Evolutionary conservation across 2,797 vertebrate species (phyloP).

Genomic region (Eutrigla gurnardus): DNA sequence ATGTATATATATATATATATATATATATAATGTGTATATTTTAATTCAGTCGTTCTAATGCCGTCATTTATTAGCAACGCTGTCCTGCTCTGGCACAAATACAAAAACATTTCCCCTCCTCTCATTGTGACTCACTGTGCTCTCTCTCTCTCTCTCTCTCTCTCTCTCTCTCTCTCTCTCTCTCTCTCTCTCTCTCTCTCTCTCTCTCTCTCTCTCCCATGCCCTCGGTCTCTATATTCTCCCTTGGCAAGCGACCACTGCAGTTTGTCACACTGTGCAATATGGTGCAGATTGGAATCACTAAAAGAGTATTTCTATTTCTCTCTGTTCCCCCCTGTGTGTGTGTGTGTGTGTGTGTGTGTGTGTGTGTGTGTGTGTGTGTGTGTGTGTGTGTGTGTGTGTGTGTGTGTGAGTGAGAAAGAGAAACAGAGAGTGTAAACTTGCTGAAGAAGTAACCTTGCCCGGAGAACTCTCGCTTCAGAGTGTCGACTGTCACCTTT

Average conservation of each 20-base stretch:
- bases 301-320: constrained; percentile 44
- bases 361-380: constrained; percentile 11
- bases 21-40: constrained; percentile 17
- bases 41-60: constrained; percentile 44
- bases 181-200: constrained; percentile 13
- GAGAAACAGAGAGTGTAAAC: constrained; percentile 10
- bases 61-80: constrained; percentile 43
- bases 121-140: constrained; percentile 18
- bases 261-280: constrained; percentile 63
- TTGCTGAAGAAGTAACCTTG: constrained; percentile 61
- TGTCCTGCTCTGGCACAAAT: constrained; percentile 46
- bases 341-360: not conserved
- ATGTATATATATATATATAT: no score
- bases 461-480: constrained; percentile 47
- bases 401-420: not conserved
- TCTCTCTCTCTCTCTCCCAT: constrained; percentile 12
- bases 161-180: not conserved
- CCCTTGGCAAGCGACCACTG: constrained; percentile 55
- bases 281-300: constrained; percentile 54
- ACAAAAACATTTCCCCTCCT: constrained; percentile 44
- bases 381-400: constrained; percentile 5
- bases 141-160: not conserved
- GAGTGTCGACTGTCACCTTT: constrained; percentile 66
- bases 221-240: constrained; percentile 23
- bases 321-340: constrained; percentile 2